Evolutionary conservation across 2,113 vertebrate genomes (phyloP).

Genomic region (Caloenas nicobarica): DNA sequence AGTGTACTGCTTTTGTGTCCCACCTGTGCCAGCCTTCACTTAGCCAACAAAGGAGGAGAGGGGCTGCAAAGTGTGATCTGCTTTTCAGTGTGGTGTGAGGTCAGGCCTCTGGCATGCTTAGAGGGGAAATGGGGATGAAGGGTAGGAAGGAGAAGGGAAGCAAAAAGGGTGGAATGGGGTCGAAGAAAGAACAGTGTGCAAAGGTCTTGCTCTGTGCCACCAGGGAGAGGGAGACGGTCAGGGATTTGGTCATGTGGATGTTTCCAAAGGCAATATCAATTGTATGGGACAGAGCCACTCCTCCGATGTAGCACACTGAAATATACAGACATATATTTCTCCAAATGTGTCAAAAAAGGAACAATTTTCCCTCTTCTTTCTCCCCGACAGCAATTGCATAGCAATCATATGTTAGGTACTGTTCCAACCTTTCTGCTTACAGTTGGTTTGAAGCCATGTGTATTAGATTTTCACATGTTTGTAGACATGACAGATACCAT

Average conservation of each 20-base stretch:
- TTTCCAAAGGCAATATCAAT: not conserved
- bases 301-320: not conserved
- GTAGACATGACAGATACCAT: not conserved
- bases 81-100: not conserved
- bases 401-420: not conserved
- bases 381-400: not conserved
- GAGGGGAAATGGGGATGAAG: not conserved
- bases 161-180: not conserved
- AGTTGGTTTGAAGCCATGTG: not conserved
- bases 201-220: not conserved
- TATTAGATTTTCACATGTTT: not conserved
- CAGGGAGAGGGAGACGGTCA: not conserved
- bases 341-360: not conserved
- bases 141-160: not conserved
- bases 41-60: not conserved
- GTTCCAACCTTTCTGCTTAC: not conserved
- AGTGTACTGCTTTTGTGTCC: accelerated
- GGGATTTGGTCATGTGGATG: not conserved
- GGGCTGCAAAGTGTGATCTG: not conserved
- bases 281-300: not conserved
- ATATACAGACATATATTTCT: not conserved
- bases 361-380: not conserved
- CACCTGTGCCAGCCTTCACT: accelerated
- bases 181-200: not conserved
- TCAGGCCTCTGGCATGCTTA: not conserved